Conservation (phyloP, 2,113 vertebrate genomes). For the Tetraodon nigroviridis region DNA sequence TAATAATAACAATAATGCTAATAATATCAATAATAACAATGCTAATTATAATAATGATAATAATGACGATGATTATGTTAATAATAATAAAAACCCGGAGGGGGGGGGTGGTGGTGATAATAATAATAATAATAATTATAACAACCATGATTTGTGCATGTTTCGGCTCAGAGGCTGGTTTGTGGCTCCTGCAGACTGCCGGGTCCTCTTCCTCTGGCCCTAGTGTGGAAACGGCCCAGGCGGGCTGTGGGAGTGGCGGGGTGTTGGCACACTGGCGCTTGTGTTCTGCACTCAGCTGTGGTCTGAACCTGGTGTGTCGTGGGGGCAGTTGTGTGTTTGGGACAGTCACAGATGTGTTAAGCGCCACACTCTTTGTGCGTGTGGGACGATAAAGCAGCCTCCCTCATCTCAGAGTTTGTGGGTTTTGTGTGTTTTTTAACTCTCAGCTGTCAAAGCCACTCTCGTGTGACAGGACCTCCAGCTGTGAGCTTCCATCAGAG, state of each 20-base stretch:
- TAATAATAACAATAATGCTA: too few species aligned
- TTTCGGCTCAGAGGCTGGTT: too few species aligned
- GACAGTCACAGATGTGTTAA: conserved; percentile 52
- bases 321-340: neutral
- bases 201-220: too few species aligned
- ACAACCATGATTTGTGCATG: too few species aligned
- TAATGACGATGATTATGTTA: too few species aligned
- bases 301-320: conserved; percentile 4
- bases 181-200: too few species aligned
- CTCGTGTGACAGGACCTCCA: conserved; percentile 35
- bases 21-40: too few species aligned
- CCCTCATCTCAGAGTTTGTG: conserved; percentile 4
- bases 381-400: neutral
- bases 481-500: conserved; percentile 59
- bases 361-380: conserved; percentile 50
- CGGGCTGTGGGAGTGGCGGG: conserved; percentile 12
- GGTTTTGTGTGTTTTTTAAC: conserved; percentile 44
- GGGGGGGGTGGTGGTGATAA: too few species aligned
- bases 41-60: too few species aligned
- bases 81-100: too few species aligned
- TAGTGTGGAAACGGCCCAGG: conserved; percentile 12
- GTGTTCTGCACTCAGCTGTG: conserved; percentile 18
- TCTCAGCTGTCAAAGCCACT: conserved; percentile 57
- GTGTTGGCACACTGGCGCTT: conserved; percentile 17
- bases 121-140: too few species aligned